A percentile compares a stretch with the other conserved stretches of the same genome.
Conservation (phyloP, 2,113 vertebrate genomes). For the Pipa parva region DNA sequence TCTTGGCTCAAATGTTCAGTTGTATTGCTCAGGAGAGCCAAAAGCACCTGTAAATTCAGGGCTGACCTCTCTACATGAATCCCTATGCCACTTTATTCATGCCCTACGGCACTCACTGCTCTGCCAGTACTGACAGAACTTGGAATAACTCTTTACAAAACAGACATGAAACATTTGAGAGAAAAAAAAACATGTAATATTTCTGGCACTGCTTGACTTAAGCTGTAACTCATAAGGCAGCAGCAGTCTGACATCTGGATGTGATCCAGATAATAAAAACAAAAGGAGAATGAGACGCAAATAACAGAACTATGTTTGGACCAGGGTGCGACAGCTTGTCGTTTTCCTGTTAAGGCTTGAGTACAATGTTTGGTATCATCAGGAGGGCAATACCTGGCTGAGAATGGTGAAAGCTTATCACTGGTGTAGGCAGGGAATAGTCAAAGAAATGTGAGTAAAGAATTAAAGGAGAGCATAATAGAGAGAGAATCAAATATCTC, state of each 20-base stretch:
- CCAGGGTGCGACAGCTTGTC: no score
- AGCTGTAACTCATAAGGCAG: constrained; percentile 28
- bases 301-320: no score
- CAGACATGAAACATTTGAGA: constrained; percentile 1
- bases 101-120: constrained; percentile 11
- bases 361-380: no score
- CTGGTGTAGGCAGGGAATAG: no score
- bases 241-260: constrained; percentile 29
- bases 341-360: no score
- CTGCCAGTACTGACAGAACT: constrained; percentile 19
- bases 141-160: constrained; percentile 17
- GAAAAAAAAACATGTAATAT: neutral
- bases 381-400: no score
- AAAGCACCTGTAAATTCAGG: constrained; percentile 5
- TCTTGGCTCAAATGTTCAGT: neutral
- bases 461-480: no score
- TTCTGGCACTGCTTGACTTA: constrained; percentile 13
- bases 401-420: no score
- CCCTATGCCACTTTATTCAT: constrained; percentile 7
- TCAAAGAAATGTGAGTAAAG: no score
- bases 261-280: constrained; percentile 25
- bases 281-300: no score
- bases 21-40: neutral
- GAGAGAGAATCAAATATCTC: no score
- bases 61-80: constrained; percentile 11